phyloP scores from a whole-genome alignment of 2,113 vertebrate genomes.

The Ramphastos sulfuratus region DNA sequence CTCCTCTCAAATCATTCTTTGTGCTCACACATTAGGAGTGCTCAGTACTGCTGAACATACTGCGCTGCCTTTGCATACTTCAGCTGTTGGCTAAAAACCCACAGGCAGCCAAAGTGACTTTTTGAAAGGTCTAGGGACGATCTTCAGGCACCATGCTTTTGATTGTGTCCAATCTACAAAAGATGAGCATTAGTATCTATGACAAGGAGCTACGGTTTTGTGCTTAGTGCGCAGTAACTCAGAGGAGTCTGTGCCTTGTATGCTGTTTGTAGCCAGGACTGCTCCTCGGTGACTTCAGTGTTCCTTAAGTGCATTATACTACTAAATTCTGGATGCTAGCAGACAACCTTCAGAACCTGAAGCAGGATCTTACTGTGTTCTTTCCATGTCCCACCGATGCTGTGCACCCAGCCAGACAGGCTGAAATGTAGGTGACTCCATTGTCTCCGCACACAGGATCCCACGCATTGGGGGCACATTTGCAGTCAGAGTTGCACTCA shows the following conservation, averaged over 20 bases:
- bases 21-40: neutral
- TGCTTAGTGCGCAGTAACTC: neutral
- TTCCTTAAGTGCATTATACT: neutral
- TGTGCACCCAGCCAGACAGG: slow-evolving; percentile 87
- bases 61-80: neutral
- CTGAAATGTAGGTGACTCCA: slow-evolving; percentile 85
- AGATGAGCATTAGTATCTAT: neutral
- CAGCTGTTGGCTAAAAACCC: neutral
- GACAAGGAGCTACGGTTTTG: neutral
- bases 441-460: slow-evolving; percentile 90
- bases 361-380: slow-evolving; percentile 73
- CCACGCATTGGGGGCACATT: slow-evolving; percentile 83
- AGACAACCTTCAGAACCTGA: neutral
- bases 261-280: neutral
- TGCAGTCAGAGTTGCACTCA: slow-evolving; percentile 85
- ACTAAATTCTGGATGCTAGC: neutral
- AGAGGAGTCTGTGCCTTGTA: neutral
- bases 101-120: neutral
- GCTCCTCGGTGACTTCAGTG: neutral
- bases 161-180: neutral
- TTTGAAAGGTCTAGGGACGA: neutral
- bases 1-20: neutral
- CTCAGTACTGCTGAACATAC: neutral
- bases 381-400: slow-evolving; percentile 72
- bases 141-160: neutral